A percentile compares a stretch with the other conserved stretches of the same genome.
Conservation (phyloP, 2,797 vertebrate genomes). For the Caiman crocodilus region DNA sequence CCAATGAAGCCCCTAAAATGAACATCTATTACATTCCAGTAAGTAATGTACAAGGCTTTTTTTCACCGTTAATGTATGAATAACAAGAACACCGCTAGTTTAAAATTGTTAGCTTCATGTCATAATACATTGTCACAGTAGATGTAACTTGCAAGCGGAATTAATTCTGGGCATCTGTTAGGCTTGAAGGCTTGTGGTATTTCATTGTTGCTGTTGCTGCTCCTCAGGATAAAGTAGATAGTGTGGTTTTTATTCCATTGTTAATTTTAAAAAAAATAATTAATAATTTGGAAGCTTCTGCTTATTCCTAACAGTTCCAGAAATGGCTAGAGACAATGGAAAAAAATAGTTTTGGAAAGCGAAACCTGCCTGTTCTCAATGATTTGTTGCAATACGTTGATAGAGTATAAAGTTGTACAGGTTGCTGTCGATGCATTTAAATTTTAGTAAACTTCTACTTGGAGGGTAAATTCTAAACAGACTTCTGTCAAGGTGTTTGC, state of each 20-base stretch:
- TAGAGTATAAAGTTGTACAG: not conserved
- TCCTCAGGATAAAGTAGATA: not conserved
- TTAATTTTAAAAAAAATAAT: not conserved
- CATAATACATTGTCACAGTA: not conserved
- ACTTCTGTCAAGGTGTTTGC: not conserved
- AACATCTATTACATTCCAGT: conserved; percentile 98
- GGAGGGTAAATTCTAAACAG: not conserved
- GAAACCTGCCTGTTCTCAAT: not conserved
- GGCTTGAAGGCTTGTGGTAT: not conserved
- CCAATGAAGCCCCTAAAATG: conserved; percentile 97
- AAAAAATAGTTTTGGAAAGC: not conserved
- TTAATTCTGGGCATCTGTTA: not conserved
- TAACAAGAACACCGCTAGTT: not conserved
- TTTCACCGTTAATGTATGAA: not conserved
- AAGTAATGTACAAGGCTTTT: conserved; percentile 74
- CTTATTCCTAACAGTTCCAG: not conserved
- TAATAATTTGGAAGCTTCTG: not conserved
- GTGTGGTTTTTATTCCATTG: too few relatives aligned
- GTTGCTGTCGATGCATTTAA: not conserved
- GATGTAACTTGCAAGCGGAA: not conserved
- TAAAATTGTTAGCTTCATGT: conserved; percentile 3
- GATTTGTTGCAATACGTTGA: not conserved
- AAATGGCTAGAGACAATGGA: not conserved
- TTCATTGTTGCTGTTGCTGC: not conserved
- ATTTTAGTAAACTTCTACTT: not conserved